These are phyloP conservation scores for Parambassis ranga DNA, from an alignment of 2,797 vertebrate genomes.

Conservation along the genomic window DNA sequence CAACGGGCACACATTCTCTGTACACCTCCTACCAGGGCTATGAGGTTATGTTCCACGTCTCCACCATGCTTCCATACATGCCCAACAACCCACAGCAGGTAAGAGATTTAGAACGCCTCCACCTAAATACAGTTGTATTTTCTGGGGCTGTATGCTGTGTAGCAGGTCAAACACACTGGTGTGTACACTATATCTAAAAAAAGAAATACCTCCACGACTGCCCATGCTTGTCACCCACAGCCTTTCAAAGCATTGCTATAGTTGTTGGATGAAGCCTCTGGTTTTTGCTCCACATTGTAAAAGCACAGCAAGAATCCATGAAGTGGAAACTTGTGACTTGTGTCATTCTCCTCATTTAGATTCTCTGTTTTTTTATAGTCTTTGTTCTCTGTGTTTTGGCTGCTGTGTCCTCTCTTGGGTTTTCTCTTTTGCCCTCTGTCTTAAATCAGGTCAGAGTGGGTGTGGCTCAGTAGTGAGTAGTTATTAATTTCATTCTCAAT, in stretches of 20 bases:
- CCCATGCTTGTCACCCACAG: slow-evolving; percentile 9
- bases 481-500: too few relatives aligned
- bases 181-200: not conserved
- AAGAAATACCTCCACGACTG: not conserved
- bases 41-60: slow-evolving; percentile 98
- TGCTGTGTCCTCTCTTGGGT: slow-evolving; percentile 21
- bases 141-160: not conserved
- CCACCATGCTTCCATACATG: slow-evolving; percentile 95
- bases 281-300: slow-evolving; percentile 22
- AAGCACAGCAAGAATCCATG: slow-evolving; percentile 33
- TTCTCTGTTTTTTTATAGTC: slow-evolving; percentile 42
- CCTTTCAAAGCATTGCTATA: slow-evolving; percentile 13
- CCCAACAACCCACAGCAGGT: slow-evolving; percentile 97
- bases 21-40: slow-evolving; percentile 95
- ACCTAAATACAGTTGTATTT: not conserved
- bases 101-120: slow-evolving; percentile 1
- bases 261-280: slow-evolving; percentile 17
- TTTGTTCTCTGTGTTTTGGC: slow-evolving; percentile 31
- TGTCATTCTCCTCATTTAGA: slow-evolving; percentile 26
- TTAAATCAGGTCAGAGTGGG: slow-evolving; percentile 58
- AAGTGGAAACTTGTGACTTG: slow-evolving; percentile 43
- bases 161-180: not conserved
- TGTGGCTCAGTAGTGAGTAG: slow-evolving; percentile 55
- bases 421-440: slow-evolving; percentile 20
- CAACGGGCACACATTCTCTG: slow-evolving; percentile 93